Evolutionary conservation across 2,888 invertebrate species (phyloP), one percentile per base, ranked within the genome.

Genomic region (Agrochola lychnidis): DNA sequence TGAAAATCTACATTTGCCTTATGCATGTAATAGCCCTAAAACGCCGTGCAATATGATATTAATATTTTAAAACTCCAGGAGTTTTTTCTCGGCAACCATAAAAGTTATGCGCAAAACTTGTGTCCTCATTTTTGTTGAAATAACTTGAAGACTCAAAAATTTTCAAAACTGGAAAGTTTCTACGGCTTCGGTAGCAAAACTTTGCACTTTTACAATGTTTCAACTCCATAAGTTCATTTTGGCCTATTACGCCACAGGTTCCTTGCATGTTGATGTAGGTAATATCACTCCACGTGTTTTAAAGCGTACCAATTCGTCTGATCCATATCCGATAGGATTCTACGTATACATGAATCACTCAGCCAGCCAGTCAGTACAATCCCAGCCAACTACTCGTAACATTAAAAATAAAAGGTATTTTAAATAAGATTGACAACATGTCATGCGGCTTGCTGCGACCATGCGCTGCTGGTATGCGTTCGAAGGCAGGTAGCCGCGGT

Each of bases 401-500:
- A 82, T 78, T 67, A 71, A 77, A 85, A 78, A 88, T 78, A 81
- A 59, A 78, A 69, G 56, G 76, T 77, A 76, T 87, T 87, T 78
- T 70, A 85, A 83, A 81, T 79, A 84, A 87, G 87, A 91, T 88
- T 89, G 90, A 90, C 90, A 88, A 88, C 82, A 82, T 90, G 92
- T 89, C 91, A 92, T 88, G 87, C 81, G 81, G 78, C 77, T 70
- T 81, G 76, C 67, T 86, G 84, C 76, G 88, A 71, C 78, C 78
- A 72, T 78, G 70, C 78, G 79, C 87, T 85, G 81, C 89, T 85
- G 86, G 90, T 88, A 89, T 90, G 92, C 91, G 92, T 83, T 86
- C 87, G 88, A 88, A 90, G 94, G 92, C 96, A 96, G 95, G 96
- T 96, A 94, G 91, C 91, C 87, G 83, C 72, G 84, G 83, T 93